These are phyloP conservation scores for Mastomys natalensis DNA, from an alignment of 2,113 vertebrate species.

Conservation along the genomic window DNA sequence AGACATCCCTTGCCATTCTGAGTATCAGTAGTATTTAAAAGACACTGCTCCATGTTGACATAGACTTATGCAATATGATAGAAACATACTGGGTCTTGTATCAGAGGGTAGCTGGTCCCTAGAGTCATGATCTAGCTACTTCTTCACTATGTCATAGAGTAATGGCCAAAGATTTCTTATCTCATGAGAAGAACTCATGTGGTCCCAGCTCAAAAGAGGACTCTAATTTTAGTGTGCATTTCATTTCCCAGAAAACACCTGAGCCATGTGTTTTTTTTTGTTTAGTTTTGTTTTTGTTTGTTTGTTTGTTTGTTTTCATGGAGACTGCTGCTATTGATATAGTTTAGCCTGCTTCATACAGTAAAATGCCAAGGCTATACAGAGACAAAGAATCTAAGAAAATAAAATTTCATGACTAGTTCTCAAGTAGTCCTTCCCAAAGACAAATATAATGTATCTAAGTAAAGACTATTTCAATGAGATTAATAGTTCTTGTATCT, in stretches of 20 bases:
- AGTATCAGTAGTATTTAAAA: not conserved
- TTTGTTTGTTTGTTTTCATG: too few relatives aligned
- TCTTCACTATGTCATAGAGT: not conserved
- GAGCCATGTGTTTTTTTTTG: not conserved
- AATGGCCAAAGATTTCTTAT: conserved; percentile 3
- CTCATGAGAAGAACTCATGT: not conserved
- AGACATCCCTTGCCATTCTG: not conserved
- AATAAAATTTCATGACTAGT: not conserved
- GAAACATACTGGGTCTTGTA: too few relatives aligned
- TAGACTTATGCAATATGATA: not conserved
- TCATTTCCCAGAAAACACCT: not conserved
- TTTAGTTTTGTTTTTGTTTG: too few relatives aligned
- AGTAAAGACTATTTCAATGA: conserved; percentile 12
- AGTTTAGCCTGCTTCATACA: not conserved
- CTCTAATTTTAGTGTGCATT: not conserved
- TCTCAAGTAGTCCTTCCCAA: not conserved
- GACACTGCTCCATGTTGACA: not conserved
- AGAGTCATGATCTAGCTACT: not conserved
- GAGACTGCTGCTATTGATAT: not conserved
- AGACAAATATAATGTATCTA: not conserved
- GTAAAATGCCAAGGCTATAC: not conserved
- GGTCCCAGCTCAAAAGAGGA: not conserved
- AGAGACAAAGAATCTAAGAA: not conserved
- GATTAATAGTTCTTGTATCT: not conserved
- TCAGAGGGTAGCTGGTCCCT: not conserved